Base-by-base conservation (phyloP, 2,888 invertebrate species). In the Eulithis prunata region DNA sequence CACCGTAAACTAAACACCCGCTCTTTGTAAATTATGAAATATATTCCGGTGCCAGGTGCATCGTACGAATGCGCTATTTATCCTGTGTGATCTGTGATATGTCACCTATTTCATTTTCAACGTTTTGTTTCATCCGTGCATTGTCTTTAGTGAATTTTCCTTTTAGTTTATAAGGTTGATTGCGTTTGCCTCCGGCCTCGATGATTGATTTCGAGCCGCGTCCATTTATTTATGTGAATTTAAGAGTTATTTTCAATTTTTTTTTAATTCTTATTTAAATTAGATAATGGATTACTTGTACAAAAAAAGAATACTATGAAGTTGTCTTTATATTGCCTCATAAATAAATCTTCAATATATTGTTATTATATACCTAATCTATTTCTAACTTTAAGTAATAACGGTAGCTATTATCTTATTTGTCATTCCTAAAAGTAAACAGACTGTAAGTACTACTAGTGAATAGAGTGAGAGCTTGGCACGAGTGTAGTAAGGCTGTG, bases 401-500 rank as follows among this genome's bases (percentile, higher is more conserved):
- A 82, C 63, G 80, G 82, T 84, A 83, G 83, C 83, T 85, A 82
- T n/a, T 77, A 76, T 81, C 69, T 75, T 75, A 76, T 82, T 21
- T 81, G 82, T 90, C 91, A 91, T 91, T 91, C 91, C 90, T 89
- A 85, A 82, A 85, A 77, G 80, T 75, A 77, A 84, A 81, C 84
- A 83, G 87, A 87, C 85, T 87, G 86, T 85, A 84, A 78, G 78
- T 78, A 76, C 76, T 78, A 76, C 73, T 74, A 66, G 70, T 78
- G 76, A 76, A 80, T 74, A 78, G 86, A 86, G 86, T 87, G 89
- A 87, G 86, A 88, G 88, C 82, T 84, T 84, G 85, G 84, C 86
- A 85, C 87, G 90, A 90, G 88, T 91, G 87, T 87, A 86, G 91
- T 78, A 87, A 89, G 92, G 92, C 92, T 93, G 92, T 93, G 92